A percentile compares a stretch with the other conserved stretches of the same genome.
phyloP scores from a whole-genome alignment of 2,888 invertebrate genomes.

The Bombylius major region DNA sequence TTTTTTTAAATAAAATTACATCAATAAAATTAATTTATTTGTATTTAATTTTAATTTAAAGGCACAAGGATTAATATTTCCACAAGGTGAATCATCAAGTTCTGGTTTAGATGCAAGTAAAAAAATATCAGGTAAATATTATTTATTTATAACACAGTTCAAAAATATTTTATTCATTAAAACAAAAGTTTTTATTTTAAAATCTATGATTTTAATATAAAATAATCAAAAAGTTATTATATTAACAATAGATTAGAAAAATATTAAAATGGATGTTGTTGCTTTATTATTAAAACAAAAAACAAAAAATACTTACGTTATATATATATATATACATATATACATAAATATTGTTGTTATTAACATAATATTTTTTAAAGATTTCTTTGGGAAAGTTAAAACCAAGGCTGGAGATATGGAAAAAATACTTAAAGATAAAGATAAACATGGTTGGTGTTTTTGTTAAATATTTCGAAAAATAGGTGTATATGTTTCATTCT shows the following conservation, averaged over 20 bases:
- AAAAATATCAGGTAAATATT: constrained; percentile 64
- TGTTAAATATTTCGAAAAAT: constrained; percentile 1
- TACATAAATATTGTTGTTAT: too few relatives aligned
- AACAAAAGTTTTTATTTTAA: too few relatives aligned
- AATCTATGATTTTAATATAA: too few relatives aligned
- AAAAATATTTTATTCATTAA: too few relatives aligned
- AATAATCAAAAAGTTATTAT: too few relatives aligned
- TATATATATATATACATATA: too few relatives aligned
- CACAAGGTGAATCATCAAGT: constrained; percentile 54
- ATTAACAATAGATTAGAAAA: too few relatives aligned
- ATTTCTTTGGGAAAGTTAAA: constrained; percentile 93
- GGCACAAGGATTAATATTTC: constrained; percentile 75
- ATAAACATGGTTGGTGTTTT: constrained; percentile 62
- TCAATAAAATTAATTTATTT: neutral
- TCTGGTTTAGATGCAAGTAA: constrained; percentile 64
- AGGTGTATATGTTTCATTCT: neutral
- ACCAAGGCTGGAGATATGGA: constrained; percentile 92
- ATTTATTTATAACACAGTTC: neutral
- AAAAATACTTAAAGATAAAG: constrained; percentile 81
- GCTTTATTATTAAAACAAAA: too few relatives aligned
- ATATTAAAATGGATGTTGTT: neutral
- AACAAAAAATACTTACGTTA: too few relatives aligned
- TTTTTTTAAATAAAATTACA: neutral
- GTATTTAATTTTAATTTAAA: constrained; percentile 15
- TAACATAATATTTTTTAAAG: constrained; percentile 36